These are phyloP conservation scores for Alosa sapidissima DNA, from an alignment of 2,797 vertebrate species.

Conservation along the genomic window DNA sequence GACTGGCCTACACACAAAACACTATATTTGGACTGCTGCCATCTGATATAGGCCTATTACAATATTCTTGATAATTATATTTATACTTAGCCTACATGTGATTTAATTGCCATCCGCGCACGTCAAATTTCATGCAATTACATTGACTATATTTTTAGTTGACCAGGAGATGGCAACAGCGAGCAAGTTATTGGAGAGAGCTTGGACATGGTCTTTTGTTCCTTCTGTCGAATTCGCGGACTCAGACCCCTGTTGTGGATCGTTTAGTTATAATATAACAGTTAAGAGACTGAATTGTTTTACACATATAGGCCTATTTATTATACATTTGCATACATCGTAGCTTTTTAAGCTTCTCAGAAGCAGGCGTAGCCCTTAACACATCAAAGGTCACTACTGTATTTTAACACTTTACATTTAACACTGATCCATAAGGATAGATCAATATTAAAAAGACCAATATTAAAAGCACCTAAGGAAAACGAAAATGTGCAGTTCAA, in stretches of 20 bases:
- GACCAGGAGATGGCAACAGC: constrained; percentile 42
- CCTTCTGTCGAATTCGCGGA: not conserved
- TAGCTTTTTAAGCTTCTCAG: not conserved
- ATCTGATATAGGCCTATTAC: not conserved
- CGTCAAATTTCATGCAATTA: not conserved
- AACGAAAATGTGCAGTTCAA: not conserved
- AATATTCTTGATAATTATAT: not conserved
- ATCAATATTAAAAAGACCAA: not conserved
- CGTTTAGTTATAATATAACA: not conserved
- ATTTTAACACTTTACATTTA: not conserved
- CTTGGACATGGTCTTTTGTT: not conserved
- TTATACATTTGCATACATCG: not conserved
- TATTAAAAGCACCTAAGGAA: not conserved
- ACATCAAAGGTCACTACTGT: not conserved
- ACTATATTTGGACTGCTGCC: not conserved
- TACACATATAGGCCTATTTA: not conserved
- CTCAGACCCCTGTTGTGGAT: not conserved
- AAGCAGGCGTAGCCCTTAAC: not conserved
- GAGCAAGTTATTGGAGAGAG: constrained; percentile 29
- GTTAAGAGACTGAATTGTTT: not conserved
- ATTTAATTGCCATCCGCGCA: not conserved
- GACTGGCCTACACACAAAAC: not conserved
- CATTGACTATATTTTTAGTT: not conserved
- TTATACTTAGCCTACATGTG: not conserved
- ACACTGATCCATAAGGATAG: not conserved